phyloP scores from a whole-genome alignment of 2,888 invertebrate species.

The Caenorhabditis auriculariae region DNA sequence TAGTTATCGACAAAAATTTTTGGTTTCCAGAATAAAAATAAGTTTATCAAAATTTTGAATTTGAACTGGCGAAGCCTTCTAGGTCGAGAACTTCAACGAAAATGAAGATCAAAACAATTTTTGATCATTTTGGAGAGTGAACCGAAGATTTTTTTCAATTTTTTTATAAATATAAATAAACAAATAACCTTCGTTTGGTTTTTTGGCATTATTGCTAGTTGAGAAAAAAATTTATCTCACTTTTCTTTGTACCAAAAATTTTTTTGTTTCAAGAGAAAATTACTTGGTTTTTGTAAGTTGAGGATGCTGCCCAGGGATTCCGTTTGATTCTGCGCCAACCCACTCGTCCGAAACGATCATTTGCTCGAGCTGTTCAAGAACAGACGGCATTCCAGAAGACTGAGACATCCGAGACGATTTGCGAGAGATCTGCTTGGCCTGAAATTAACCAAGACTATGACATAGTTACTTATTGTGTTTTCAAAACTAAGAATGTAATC shows the following conservation, averaged over 20 bases:
- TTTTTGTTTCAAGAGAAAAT: background rate
- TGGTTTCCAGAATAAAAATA: too few relatives aligned
- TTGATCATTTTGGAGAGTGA: too few relatives aligned
- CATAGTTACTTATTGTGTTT: background rate
- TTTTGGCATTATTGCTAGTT: background rate
- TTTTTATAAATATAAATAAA: too few relatives aligned
- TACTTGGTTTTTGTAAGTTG: conserved; percentile 37
- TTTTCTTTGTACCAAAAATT: background rate
- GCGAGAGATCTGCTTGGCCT: conserved; percentile 33
- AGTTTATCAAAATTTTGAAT: too few relatives aligned
- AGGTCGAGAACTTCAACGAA: too few relatives aligned
- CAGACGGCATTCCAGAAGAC: conserved; percentile 34
- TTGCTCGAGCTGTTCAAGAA: conserved; percentile 51
- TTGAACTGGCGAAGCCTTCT: too few relatives aligned
- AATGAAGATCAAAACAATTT: too few relatives aligned
- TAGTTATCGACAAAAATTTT: too few relatives aligned
- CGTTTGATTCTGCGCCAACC: conserved; percentile 38
- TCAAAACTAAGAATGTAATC: background rate
- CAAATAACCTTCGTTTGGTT: background rate
- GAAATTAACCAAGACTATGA: too few relatives aligned
- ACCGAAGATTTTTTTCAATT: too few relatives aligned
- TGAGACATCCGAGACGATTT: conserved; percentile 35
- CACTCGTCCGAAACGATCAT: conserved; percentile 55
- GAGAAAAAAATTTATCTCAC: background rate
- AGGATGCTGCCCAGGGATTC: conserved; percentile 18